These are phyloP conservation scores for Orchesellides sinensis DNA, from an alignment of 2,888 invertebrate genomes.

Conservation along the genomic window DNA sequence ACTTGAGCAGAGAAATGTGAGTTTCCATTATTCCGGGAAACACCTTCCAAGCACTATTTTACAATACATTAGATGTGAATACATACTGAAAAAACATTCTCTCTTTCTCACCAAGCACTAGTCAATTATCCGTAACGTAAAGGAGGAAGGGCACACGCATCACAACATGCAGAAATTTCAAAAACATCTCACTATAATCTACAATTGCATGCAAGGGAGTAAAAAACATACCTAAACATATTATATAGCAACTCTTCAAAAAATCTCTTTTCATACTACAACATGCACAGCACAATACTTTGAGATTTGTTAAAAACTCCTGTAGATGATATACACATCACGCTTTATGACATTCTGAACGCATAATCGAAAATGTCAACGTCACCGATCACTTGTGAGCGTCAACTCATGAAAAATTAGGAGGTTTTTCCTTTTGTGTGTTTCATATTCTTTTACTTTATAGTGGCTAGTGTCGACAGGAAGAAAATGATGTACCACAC, in stretches of 20 bases:
- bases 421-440: slow-evolving; percentile 34
- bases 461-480: neutral
- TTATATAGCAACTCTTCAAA: neutral
- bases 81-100: slow-evolving; percentile 11
- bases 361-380: slow-evolving; percentile 68
- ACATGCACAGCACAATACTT: no score
- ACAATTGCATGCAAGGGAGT: neutral
- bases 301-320: no score
- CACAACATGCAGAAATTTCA: slow-evolving; percentile 34
- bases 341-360: slow-evolving; percentile 59
- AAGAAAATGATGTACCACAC: slow-evolving; percentile 3
- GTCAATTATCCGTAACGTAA: slow-evolving; percentile 66
- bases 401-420: slow-evolving; percentile 68
- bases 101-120: slow-evolving; percentile 21
- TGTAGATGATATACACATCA: no score
- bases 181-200: neutral
- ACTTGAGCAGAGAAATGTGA: neutral
- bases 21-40: neutral
- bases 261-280: no score
- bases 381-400: slow-evolving; percentile 67
- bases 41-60: slow-evolving; percentile 33
- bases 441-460: slow-evolving; percentile 14
- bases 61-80: slow-evolving; percentile 51
- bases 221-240: neutral
- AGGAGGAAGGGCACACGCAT: slow-evolving; percentile 19